These are phyloP conservation scores for Apodemia zela DNA, from an alignment of 2,888 invertebrate species.

Conservation along the genomic window DNA sequence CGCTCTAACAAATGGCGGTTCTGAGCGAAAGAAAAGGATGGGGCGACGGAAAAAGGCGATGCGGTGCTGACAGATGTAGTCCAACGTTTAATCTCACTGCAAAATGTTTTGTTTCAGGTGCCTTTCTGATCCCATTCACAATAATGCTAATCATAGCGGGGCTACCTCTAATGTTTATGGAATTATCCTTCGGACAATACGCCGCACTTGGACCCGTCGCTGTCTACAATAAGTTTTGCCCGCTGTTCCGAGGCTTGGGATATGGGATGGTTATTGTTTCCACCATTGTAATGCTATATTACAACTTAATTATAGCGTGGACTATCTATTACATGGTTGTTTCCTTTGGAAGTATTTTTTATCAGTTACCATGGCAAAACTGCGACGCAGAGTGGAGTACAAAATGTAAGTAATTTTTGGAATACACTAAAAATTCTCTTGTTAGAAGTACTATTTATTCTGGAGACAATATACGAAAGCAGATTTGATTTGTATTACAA, in stretches of 20 bases:
- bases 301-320: slow-evolving; percentile 89
- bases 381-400: slow-evolving; percentile 87
- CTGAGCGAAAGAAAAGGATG: no score
- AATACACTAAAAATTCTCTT: background rate
- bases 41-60: no score
- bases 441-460: background rate
- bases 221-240: slow-evolving; percentile 89
- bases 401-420: slow-evolving; percentile 63
- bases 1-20: no score
- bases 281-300: slow-evolving; percentile 87
- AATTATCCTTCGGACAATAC: slow-evolving; percentile 91
- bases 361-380: slow-evolving; percentile 85
- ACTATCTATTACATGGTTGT: slow-evolving; percentile 86
- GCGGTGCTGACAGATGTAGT: no score
- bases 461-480: no score
- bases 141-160: slow-evolving; percentile 90
- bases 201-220: slow-evolving; percentile 89
- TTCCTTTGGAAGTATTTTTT: slow-evolving; percentile 82
- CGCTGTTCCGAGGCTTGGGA: slow-evolving; percentile 86
- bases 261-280: slow-evolving; percentile 90
- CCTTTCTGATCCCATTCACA: slow-evolving; percentile 91
- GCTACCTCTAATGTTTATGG: slow-evolving; percentile 91
- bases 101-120: slow-evolving; percentile 72
- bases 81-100: background rate
- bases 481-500: background rate